A percentile compares a stretch with the other conserved stretches of the same genome.
Evolutionary conservation across 2,888 invertebrate genomes (phyloP).

Genomic region (Meghimatium bilineatum): DNA sequence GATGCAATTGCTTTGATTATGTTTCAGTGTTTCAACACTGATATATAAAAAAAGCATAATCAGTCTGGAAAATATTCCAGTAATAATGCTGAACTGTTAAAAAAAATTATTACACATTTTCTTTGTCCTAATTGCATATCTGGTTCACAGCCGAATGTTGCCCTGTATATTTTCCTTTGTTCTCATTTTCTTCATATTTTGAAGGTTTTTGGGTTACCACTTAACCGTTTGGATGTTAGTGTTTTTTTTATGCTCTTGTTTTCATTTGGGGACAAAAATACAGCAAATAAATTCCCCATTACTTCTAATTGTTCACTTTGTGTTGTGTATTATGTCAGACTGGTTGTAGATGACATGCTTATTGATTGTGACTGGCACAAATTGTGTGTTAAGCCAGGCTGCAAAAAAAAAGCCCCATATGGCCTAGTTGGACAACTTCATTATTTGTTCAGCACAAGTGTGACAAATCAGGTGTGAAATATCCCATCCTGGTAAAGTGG

Average conservation of each 20-base stretch:
- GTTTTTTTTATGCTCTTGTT: conserved; percentile 26
- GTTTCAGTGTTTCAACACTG: background rate
- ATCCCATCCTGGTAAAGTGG: too few relatives aligned
- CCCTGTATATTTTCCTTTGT: conserved; percentile 33
- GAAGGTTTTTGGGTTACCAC: conserved; percentile 19
- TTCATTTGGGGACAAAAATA: background rate
- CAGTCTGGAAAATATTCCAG: background rate
- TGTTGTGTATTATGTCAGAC: conserved; percentile 40
- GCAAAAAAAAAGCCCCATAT: background rate
- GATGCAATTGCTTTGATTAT: conserved; percentile 3
- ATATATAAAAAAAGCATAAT: background rate
- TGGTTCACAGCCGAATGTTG: conserved; percentile 51
- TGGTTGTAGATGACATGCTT: conserved; percentile 36
- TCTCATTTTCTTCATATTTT: conserved; percentile 4
- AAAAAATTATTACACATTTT: conserved; percentile 6
- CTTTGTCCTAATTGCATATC: conserved; percentile 35
- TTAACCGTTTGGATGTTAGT: conserved; percentile 20
- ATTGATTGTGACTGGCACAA: conserved; percentile 16
- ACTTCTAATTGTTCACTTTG: conserved; percentile 22
- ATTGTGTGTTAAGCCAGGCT: conserved; percentile 15
- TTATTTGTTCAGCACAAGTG: too few relatives aligned
- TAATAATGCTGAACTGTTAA: background rate
- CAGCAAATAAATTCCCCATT: background rate
- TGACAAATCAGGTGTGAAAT: too few relatives aligned
- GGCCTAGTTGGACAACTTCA: too few relatives aligned